Evolutionary conservation across 2,113 vertebrate species (phyloP), one percentile per base, ranked within the genome.

Genomic region (Melanocharis versteri): DNA sequence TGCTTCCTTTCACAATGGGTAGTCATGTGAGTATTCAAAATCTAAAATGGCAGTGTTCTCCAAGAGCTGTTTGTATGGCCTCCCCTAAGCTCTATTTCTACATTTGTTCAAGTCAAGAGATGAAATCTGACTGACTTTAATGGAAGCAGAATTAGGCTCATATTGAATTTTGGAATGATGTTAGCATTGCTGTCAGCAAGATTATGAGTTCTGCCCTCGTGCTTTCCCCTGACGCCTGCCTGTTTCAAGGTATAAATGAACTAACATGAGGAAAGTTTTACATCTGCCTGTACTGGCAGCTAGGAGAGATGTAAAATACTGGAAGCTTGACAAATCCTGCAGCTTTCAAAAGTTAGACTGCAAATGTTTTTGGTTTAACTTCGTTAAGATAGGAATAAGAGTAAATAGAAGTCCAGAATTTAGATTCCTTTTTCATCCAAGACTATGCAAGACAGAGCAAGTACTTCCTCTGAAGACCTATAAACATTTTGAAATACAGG

Each of bases 161-260:
- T 88, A 90, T 40, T 93, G 90, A 93, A 81, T 92, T 90, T 72
- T 96, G 83, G 89, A 97, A 86, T 56, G 72, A 56, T 72, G 22
- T 82, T 87, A 88, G n/a, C 45, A 31, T 40, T 86, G 60, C 90
- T 87, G 87, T 94, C 95, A 96, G 69, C 56, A 91, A 93, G 76
- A 89, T 89, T 60, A 83, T 89, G 89, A 93, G 61, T 89, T 91
- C 57, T 91, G 51, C 47, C 70, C 79, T 96, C 51, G 48, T 93
- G 61, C 72, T 92, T 91, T 90, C 70, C 58, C 70, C 24, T 50
- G 72, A 84, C 88, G 87, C 90, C 81, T 97, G 87, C 78, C 39
- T 14, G 5, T 96, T 95, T 95, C 54, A 84, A 95, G 69, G 89
- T 96, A 91, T 93, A 96, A 96, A 94, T 83, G 81, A 94, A 78